Conservation (phyloP, 2,888 invertebrate species). For the Volucella zonaria region DNA sequence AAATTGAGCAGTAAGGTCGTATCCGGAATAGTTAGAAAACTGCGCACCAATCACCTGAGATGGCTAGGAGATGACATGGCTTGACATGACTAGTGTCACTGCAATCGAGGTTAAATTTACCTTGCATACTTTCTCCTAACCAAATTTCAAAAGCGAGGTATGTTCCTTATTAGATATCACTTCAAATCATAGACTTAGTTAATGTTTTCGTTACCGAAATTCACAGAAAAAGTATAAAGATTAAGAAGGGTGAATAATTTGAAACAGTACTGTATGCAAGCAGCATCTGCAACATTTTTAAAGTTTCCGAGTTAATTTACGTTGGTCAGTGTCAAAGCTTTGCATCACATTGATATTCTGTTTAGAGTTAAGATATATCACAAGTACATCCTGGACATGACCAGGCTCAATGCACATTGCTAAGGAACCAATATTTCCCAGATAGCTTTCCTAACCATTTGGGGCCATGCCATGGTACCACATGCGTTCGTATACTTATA, state of each 20-base stretch:
- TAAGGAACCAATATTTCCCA: slow-evolving; percentile 1
- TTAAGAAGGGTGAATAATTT: slow-evolving; percentile 1
- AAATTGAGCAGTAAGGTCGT: no score
- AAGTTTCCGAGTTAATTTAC: slow-evolving; percentile 2
- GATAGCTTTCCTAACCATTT: slow-evolving; percentile 21
- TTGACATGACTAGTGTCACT: no score
- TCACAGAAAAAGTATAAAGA: background rate
- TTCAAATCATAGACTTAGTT: no score
- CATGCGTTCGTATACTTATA: slow-evolving; percentile 5
- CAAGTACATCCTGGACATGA: slow-evolving; percentile 39
- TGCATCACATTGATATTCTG: slow-evolving; percentile 15
- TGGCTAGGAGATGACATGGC: no score
- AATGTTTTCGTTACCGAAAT: no score
- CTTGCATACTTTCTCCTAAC: no score
- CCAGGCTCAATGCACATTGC: slow-evolving; percentile 22
- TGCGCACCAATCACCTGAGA: no score
- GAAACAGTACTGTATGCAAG: background rate
- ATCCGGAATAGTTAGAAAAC: no score
- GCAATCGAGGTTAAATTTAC: no score
- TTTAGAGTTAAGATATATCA: slow-evolving; percentile 20
- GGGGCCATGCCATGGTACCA: background rate
- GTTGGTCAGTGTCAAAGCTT: slow-evolving; percentile 15
- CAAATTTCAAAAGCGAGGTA: no score
- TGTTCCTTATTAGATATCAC: no score
- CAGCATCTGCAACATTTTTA: background rate